Base-by-base conservation (phyloP, 1,140 invertebrate species). In the Drosophila tsacasi region DNA sequence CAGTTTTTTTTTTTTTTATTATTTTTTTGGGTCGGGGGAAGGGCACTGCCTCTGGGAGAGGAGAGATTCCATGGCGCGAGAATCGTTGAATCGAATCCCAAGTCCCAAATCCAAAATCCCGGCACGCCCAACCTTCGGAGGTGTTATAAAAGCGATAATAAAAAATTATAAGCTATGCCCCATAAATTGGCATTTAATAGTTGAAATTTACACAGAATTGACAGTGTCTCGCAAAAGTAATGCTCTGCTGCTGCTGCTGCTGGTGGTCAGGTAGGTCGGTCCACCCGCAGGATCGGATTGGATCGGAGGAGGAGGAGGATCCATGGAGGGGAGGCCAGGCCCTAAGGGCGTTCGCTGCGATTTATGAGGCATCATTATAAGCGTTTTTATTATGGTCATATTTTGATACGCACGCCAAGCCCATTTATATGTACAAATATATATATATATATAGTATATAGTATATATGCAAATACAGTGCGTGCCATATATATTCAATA, bases 181-280 rank as follows among this genome's bases (percentile, higher is more conserved):
- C 81, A 90, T 90, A 90, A 90, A 90, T 90, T 79, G 85, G 85
- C 85, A 89, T 89, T 89, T 89, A 89, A 89, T 89, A 89, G 85
- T 89, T 89, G 85, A 89, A 89, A 84, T 90, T 90, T 89, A 89
- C 85, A 79, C 85, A 76, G 85, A 90, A 89, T 81, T 89, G 84
- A 89, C 85, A 84, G 63, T 68, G 79, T 55, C 61, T 66, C 64
- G 42, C 65, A 66, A 50, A 74, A 85, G 76, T 76, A 21, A 46
- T 21, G 1, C 44, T 6, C 19, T 21, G 12, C 12, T 10, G 17
- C 23, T 25, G 2, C 12, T 10, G 17, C 23, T 25, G 2, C 25
- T 32, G 32, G 44, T 46, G 68, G 64, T 76, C 64, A 66, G 82
- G 78, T 76, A 79, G 21, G 35, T 32, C 52, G 21, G 35, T 32